These are phyloP conservation scores for Sarcophaga rosellei DNA, from an alignment of 2,888 invertebrate genomes.

Conservation along the genomic window DNA sequence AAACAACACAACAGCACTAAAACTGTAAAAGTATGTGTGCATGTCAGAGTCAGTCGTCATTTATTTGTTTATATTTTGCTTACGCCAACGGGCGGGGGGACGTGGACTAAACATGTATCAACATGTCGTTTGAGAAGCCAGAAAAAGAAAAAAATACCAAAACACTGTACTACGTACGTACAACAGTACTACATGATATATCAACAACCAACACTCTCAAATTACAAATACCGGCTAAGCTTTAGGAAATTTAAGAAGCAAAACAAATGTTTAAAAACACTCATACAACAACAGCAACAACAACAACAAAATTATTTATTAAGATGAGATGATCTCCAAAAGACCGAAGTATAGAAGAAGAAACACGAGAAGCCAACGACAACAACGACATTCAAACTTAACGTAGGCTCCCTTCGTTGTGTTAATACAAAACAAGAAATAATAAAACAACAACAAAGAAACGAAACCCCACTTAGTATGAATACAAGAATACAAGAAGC, in stretches of 20 bases:
- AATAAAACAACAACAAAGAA: neutral
- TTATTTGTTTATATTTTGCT: slow-evolving; percentile 37
- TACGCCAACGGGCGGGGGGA: neutral
- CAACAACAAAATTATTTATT: slow-evolving; percentile 11
- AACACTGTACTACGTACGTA: neutral
- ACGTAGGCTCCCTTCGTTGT: too few species aligned
- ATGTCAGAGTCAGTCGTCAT: slow-evolving; percentile 16
- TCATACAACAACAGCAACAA: slow-evolving; percentile 11
- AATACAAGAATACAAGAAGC: too few species aligned
- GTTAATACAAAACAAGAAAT: neutral
- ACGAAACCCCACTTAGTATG: neutral
- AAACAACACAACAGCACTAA: slow-evolving; percentile 40
- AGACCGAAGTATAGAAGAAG: slow-evolving; percentile 17
- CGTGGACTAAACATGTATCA: slow-evolving; percentile 19
- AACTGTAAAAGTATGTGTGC: slow-evolving; percentile 20
- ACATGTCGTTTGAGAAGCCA: slow-evolving; percentile 20
- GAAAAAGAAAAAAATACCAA: slow-evolving; percentile 6
- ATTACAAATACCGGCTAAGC: slow-evolving; percentile 52
- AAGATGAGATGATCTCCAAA: slow-evolving; percentile 62
- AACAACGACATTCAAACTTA: too few species aligned
- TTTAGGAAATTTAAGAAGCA: slow-evolving; percentile 41
- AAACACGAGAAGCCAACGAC: neutral
- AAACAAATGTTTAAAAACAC: slow-evolving; percentile 43
- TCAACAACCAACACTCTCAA: neutral
- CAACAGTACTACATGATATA: neutral